Evolutionary conservation across 2,113 vertebrate species (phyloP), one percentile per base, ranked within the genome.

Genomic region (Gopherus flavomarginatus): DNA sequence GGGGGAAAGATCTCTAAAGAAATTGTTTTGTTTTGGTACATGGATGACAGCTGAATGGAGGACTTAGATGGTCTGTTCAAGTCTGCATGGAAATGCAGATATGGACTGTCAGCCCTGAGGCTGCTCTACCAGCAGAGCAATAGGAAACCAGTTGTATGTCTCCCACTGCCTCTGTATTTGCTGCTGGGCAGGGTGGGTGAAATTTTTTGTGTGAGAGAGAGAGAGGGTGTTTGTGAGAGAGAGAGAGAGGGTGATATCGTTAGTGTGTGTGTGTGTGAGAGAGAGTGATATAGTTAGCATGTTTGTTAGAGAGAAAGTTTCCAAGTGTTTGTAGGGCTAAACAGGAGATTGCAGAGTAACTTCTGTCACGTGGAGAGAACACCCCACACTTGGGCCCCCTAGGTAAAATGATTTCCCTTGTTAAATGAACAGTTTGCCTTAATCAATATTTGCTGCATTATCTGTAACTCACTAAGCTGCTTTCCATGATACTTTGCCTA

Each of bases 371-470:
- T 38, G 57, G 57, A 31, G 2, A 38, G 56, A 57, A 44, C 12
- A 84, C 38, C 21, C 77, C 56, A 52, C 50, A 35, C 24, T 65
- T 52, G 53, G 4, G 1, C 21, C 88, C 35, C n/a, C 27, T 9
- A 27, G 29, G 16, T 81, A 35, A 91, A 80, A 96, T 0, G 0
- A 54, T 65, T 22, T 94, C 50, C 38, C 50, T 24, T 42, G 3
- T 96, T 97, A 82, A 95, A 96, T n/a, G 59, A 95, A 38, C 5
- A 31, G 44, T 94, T 89, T 49, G 44, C 44, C 27, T 82, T 91
- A 83, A 95, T 88, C 83, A 91, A 80, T 96, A 95, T 88, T 89
- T 87, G 79, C 50, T 80, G 57, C 72, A 89, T 94, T 96, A 92
- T 83, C 89, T 94, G 89, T 38, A 89, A 87, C 53, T 88, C 72